Base-by-base conservation (phyloP, 2,888 invertebrate genomes). In the Leptothorax acervorum region DNA sequence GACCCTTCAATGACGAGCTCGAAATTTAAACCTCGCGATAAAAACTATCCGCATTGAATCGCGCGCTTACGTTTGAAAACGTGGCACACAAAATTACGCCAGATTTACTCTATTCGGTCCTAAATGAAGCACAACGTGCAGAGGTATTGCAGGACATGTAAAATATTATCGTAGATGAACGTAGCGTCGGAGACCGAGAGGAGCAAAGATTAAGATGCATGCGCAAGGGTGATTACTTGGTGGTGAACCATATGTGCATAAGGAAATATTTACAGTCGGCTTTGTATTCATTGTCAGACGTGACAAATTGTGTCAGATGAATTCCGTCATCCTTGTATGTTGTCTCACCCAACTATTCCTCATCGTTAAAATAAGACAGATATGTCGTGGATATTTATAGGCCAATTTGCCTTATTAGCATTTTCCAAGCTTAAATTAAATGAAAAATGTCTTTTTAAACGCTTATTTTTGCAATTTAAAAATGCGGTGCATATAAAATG, bases 131-230 rank as follows among this genome's bases (percentile, higher is more conserved):
- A 35, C 8, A 28, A 4, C 35, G 1, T 55, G 8, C 28, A 45
- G 31, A 57, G 31, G 1, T 66, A 76, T 65, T 55, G n/a, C 39
- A 28, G 23, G 18, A 60, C 57, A 28, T 35, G 35, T 62, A 45
- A 45, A 79, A 79, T 60, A 48, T 79, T 12, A 35, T 51, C 39
- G 60, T n/a, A 70, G 39, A 81, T 55, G 48, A 79, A 18, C 3
- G 35, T 57, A 8, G 8, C 39, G 28, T 60, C 42, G 62, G 45
- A 12, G 4, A 60, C 79, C 4, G 28, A 60, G 48, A 39, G 18
- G 3, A n/a, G n/a, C 60, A 31, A 81, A 81, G 79, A 39, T 81
- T 81, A 81, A 81, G 79, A 73, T 81, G 60, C 23, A 60, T 60
- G 28, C 71, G 39, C 66, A 39, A 48, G 39, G 12, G 39, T 81